These are phyloP conservation scores for Holcopasites calliopsidis DNA, from an alignment of 1,140 invertebrate genomes.

Conservation along the genomic window DNA sequence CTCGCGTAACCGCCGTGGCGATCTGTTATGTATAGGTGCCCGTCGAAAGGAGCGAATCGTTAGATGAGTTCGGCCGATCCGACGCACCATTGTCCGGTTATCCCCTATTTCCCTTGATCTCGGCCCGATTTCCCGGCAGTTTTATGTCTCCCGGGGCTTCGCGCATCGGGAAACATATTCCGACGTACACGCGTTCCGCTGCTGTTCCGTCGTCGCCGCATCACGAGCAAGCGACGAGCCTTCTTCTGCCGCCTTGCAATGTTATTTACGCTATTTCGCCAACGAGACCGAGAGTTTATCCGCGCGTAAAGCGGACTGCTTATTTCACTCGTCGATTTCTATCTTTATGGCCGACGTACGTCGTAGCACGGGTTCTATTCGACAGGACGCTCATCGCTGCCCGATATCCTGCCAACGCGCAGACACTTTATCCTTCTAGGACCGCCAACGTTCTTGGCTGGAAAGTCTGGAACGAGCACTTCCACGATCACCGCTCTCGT, in stretches of 20 bases:
- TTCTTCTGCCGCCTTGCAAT: background rate
- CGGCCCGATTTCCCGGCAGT: background rate
- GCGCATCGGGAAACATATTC: background rate
- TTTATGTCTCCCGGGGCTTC: background rate
- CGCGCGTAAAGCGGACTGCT: conserved; percentile 2
- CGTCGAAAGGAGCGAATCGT: background rate
- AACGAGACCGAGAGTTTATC: background rate
- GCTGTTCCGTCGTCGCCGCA: background rate
- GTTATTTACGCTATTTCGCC: conserved; percentile 21
- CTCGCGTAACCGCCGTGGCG: conserved; percentile 30
- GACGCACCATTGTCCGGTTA: background rate
- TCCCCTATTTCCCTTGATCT: background rate
- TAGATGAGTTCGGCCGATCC: background rate
- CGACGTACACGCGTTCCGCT: background rate
- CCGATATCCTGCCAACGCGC: background rate
- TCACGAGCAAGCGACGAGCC: too few relatives aligned
- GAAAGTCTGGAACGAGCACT: too few relatives aligned
- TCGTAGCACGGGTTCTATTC: too few relatives aligned
- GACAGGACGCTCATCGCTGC: too few relatives aligned
- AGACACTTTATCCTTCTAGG: background rate
- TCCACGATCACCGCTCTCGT: too few relatives aligned
- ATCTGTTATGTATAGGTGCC: background rate
- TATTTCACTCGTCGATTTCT: conserved; percentile 45
- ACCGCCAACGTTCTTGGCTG: too few relatives aligned
- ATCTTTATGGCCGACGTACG: conserved; percentile 46